These are phyloP conservation scores for Colinus virginianus DNA, from an alignment of 2,113 vertebrate genomes.

Conservation along the genomic window DNA sequence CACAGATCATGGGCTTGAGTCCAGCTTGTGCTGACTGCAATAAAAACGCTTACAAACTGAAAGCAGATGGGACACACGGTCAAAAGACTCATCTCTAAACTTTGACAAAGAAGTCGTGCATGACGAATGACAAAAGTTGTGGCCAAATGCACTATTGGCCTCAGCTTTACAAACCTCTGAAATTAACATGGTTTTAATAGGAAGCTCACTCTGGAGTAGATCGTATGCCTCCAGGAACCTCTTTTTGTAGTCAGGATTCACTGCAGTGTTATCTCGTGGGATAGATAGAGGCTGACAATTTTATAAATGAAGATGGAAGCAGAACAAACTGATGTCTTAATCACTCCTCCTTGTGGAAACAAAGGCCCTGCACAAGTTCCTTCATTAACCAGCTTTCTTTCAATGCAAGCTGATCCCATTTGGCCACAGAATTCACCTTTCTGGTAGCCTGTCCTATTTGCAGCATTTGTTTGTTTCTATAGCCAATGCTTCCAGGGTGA, in stretches of 20 bases:
- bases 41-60: neutral
- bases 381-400: neutral
- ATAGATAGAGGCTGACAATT: slow-evolving; percentile 28
- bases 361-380: neutral
- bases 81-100: neutral
- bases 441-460: neutral
- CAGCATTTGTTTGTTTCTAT: neutral
- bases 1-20: neutral
- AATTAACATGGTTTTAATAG: neutral
- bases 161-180: neutral
- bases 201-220: neutral
- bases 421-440: neutral
- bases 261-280: neutral
- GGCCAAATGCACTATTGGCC: neutral
- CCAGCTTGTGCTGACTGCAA: neutral
- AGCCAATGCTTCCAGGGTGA: neutral
- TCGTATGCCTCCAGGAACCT: neutral
- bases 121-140: neutral
- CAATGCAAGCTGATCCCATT: neutral
- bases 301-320: slow-evolving; percentile 39
- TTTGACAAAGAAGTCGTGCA: neutral
- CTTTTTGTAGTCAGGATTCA: neutral
- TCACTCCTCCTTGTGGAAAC: neutral
- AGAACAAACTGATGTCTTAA: slow-evolving; percentile 30
- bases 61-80: neutral